Evolutionary conservation across 2,113 vertebrate genomes (phyloP), one percentile per base, ranked within the genome.

Genomic region (Melanotaenia duboulayi): DNA sequence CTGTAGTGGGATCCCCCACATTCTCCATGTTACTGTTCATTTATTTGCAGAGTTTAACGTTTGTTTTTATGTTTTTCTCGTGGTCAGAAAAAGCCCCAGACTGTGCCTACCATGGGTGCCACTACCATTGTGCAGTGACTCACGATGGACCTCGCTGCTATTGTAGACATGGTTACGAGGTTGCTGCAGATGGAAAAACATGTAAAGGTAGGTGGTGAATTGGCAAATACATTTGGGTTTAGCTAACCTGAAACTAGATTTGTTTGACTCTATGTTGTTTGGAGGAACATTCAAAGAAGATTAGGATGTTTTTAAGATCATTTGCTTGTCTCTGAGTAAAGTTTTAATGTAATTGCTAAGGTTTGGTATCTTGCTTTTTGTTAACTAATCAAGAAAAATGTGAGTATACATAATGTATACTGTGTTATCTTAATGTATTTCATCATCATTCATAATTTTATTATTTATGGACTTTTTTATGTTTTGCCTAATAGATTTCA

Each of bases 151-250:
- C 96, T 1, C 81, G 80, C 69, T 98, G 97, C 91, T 99, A 97
- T 92, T 99, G 97, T 87, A 92, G 91, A 87, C 91, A 51, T 67
- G 96, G 95, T 71, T 98, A 95, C 71, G 96, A 97, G 78, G 93
- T 98, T 3, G 94, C 95, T 7, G 93, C 94, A 63, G 96, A 99
- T 23, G 85, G 94, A 57, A 96, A 94, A 91, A 93, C 86, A 32
- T 99, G 97, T 87, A 96, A 95, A 96, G 97, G 97, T 98, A 19
- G 68, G 94, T 78, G 73, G 51, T 37, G 22, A 59, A 74, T 78
- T 78, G 54, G 63, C 65, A 24, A 19, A 70, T 39, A 63, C 55
- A 1, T 65, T 62, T 40, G 25, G n/a, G 16, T 46, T 28, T 22
- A 14, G 37, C 23, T 39, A 54, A 81, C 52, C 66, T 54, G 49